Evolutionary conservation across 2,797 vertebrate species (phyloP).

Genomic region (Heliangelus exortis): DNA sequence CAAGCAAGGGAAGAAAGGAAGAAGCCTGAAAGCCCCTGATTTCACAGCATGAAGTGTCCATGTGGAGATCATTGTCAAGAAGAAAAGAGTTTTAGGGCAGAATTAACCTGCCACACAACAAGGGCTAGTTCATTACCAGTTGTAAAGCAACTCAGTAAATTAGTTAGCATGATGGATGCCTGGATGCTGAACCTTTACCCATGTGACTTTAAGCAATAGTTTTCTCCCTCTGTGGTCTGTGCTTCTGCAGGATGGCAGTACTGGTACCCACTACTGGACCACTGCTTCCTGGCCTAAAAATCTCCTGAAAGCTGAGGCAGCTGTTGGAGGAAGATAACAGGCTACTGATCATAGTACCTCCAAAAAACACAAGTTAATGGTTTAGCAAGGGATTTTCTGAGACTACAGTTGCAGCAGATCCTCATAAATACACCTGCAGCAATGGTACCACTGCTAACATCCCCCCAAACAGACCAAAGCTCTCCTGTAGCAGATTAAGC

Average conservation of each 20-base stretch:
- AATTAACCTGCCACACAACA: background rate
- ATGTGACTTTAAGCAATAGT: background rate
- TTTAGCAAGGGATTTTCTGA: background rate
- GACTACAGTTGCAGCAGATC: background rate
- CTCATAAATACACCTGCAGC: background rate
- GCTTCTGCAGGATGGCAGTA: background rate
- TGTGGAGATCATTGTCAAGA: background rate
- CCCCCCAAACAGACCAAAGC: background rate
- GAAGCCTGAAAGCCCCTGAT: background rate
- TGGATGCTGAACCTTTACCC: background rate
- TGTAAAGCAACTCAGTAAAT: background rate
- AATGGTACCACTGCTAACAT: background rate
- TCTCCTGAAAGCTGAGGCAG: background rate
- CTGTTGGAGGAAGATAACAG: background rate
- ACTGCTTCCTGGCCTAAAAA: background rate
- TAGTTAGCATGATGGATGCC: background rate
- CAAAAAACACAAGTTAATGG: background rate
- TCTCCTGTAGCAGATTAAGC: background rate
- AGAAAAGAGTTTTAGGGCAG: background rate
- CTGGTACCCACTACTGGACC: too few species aligned
- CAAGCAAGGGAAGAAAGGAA: background rate
- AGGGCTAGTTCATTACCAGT: background rate
- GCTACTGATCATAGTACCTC: background rate
- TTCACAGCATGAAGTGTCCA: background rate
- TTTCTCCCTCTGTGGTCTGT: background rate